Evolutionary conservation across 2,888 invertebrate genomes (phyloP).

Genomic region (Acanthopleura granulata): DNA sequence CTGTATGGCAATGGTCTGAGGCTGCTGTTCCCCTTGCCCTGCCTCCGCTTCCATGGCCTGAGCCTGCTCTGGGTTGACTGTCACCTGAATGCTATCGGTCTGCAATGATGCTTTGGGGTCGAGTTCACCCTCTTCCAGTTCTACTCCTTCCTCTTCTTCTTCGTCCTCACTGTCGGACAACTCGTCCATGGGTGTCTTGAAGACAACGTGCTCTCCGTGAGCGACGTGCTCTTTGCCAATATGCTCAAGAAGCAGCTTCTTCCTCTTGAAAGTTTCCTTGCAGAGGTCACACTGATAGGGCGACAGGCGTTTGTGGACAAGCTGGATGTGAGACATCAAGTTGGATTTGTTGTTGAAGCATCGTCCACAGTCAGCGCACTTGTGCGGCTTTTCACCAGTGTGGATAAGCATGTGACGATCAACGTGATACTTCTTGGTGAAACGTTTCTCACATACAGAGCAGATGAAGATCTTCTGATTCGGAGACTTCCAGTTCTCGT

Average conservation of each 20-base stretch:
- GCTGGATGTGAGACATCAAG: slow-evolving; percentile 63
- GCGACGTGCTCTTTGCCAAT: slow-evolving; percentile 45
- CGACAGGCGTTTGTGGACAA: slow-evolving; percentile 60
- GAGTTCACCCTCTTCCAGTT: slow-evolving; percentile 27
- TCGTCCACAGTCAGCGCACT: slow-evolving; percentile 62
- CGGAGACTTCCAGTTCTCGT: slow-evolving; percentile 65
- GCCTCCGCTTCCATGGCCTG: slow-evolving; percentile 48
- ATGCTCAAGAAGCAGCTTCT: slow-evolving; percentile 59
- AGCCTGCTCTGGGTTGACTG: slow-evolving; percentile 57
- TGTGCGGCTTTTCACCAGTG: slow-evolving; percentile 63
- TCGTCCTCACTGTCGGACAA: slow-evolving; percentile 26
- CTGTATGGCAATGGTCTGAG: slow-evolving; percentile 1
- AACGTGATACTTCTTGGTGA: slow-evolving; percentile 66
- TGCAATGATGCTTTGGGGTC: background rate
- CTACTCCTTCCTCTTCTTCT: slow-evolving; percentile 37
- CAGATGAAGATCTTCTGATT: slow-evolving; percentile 66
- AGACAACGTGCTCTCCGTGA: slow-evolving; percentile 19
- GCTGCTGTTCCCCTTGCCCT: slow-evolving; percentile 37
- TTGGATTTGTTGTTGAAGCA: slow-evolving; percentile 66
- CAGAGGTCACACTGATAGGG: slow-evolving; percentile 66
- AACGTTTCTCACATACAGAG: slow-evolving; percentile 64
- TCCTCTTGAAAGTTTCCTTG: slow-evolving; percentile 62
- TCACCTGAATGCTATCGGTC: background rate
- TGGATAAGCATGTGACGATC: slow-evolving; percentile 64
- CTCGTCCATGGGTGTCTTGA: slow-evolving; percentile 24